phyloP scores from a whole-genome alignment of 2,888 invertebrate species.

The Ischnus inquisitorius region DNA sequence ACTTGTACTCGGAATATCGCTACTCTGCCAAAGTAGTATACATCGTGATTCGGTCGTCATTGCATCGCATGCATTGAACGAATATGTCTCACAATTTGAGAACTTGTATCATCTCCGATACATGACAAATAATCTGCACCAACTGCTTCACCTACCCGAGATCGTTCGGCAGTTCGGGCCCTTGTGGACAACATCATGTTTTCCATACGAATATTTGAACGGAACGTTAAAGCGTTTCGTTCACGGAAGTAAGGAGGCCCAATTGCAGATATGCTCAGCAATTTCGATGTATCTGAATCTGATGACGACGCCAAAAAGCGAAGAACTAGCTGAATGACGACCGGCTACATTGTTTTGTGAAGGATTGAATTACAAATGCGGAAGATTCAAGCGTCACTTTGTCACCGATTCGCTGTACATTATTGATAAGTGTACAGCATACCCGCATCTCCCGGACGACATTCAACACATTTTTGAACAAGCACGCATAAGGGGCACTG shows the following conservation, averaged over 20 bases:
- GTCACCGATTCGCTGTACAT: background rate
- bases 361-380: slow-evolving; percentile 4
- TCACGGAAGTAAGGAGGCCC: slow-evolving; percentile 1
- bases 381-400: slow-evolving; percentile 8
- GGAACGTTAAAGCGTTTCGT: slow-evolving; percentile 3
- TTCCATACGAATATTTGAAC: slow-evolving; percentile 1
- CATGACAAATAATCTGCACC: background rate
- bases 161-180: background rate
- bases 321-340: background rate
- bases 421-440: background rate
- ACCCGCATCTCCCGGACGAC: background rate
- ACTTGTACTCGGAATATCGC: background rate
- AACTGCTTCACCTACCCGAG: background rate
- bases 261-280: background rate
- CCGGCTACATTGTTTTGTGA: slow-evolving; percentile 4
- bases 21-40: background rate
- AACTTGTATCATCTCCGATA: background rate
- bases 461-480: background rate
- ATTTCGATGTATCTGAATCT: slow-evolving; percentile 33
- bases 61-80: background rate
- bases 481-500: background rate
- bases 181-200: slow-evolving; percentile 1
- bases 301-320: slow-evolving; percentile 14
- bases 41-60: background rate
- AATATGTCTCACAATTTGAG: background rate